Evolutionary conservation across 2,797 vertebrate genomes (phyloP).

Genomic region (Okamejei kenojei): DNA sequence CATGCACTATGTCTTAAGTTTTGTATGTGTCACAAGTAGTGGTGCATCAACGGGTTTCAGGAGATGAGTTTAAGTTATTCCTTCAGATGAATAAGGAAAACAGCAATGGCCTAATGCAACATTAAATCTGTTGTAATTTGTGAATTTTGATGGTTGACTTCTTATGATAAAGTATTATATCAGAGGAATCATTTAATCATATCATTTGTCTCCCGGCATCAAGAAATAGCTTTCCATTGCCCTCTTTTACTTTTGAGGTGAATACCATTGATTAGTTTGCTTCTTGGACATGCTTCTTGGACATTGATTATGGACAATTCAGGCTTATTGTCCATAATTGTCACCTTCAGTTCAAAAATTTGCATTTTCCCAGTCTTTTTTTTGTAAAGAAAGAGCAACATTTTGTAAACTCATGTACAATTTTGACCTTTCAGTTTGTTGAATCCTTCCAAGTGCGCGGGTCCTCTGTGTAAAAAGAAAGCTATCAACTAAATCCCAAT

Average conservation of each 20-base stretch:
- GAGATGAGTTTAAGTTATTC: not conserved
- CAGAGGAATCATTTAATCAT: not conserved
- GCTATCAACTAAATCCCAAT: not conserved
- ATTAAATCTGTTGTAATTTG: not conserved
- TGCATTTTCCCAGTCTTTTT: not conserved
- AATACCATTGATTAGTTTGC: not conserved
- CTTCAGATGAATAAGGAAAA: not conserved
- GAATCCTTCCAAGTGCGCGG: not conserved
- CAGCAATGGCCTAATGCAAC: not conserved
- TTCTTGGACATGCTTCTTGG: too few relatives aligned
- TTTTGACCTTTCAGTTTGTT: not conserved
- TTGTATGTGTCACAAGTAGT: not conserved
- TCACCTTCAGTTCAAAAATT: not conserved
- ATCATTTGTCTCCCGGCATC: not conserved
- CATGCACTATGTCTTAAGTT: not conserved
- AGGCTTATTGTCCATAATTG: not conserved
- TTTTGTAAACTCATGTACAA: too few relatives aligned
- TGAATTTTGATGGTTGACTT: not conserved
- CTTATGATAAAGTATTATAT: not conserved
- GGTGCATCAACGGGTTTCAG: not conserved
- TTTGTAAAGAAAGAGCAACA: not conserved
- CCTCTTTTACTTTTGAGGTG: not conserved
- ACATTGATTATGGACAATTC: too few relatives aligned
- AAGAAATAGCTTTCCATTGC: not conserved
- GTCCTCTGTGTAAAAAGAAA: too few relatives aligned